Conservation (phyloP, 2,797 vertebrate species). For the Gobionotothen gibberifrons region DNA sequence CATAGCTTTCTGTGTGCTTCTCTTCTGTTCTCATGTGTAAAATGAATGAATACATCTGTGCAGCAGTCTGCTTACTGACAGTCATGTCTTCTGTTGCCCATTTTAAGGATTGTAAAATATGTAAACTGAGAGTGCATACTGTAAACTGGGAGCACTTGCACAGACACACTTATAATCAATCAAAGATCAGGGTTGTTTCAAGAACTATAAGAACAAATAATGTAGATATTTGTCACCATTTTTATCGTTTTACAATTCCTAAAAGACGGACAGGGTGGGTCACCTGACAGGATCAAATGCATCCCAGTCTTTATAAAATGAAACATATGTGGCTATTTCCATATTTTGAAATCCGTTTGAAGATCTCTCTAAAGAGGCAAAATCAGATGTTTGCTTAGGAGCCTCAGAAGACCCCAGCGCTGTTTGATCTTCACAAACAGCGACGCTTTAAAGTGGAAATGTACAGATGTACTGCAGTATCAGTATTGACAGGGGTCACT, state of each 20-base stretch:
- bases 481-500: constrained; percentile 42
- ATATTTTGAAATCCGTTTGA: constrained; percentile 74
- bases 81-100: constrained; percentile 23
- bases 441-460: constrained; percentile 78
- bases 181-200: not conserved
- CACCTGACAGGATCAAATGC: constrained; percentile 60
- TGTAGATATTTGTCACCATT: not conserved
- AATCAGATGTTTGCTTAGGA: constrained; percentile 60
- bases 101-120: constrained; percentile 37
- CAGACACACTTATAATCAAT: not conserved
- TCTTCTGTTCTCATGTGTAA: constrained; percentile 14
- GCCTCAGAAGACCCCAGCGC: constrained; percentile 53
- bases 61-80: constrained; percentile 25
- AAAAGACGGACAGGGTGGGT: constrained; percentile 16
- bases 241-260: not conserved
- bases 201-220: not conserved
- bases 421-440: constrained; percentile 70
- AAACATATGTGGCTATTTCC: constrained; percentile 72
- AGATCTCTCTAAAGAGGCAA: constrained; percentile 48
- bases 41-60: constrained; percentile 30
- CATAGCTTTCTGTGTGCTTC: constrained; percentile 29
- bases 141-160: constrained; percentile 8
- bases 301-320: constrained; percentile 54
- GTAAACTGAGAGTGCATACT: constrained; percentile 10
- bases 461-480: constrained; percentile 59